A percentile compares a stretch with the other conserved stretches of the same genome.
phyloP scores from a whole-genome alignment of 2,888 invertebrate species.

The Conchocele bisecta region DNA sequence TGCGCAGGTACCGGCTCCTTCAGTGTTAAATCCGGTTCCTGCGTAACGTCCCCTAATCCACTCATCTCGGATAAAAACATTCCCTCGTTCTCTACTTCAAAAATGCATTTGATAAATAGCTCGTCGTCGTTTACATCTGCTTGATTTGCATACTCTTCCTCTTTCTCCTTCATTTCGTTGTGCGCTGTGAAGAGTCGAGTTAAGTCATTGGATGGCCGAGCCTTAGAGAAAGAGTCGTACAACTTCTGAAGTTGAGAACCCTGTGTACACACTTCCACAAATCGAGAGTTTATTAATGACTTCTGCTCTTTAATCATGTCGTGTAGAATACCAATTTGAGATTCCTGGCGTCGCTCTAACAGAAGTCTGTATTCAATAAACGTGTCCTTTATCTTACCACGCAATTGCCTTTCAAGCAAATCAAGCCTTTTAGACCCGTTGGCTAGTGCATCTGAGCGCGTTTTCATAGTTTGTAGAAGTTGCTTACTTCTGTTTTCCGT shows the following conservation, averaged over 20 bases:
- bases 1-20: constrained; percentile 71
- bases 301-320: constrained; percentile 74
- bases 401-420: constrained; percentile 71
- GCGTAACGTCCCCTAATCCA: constrained; percentile 72
- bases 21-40: constrained; percentile 62
- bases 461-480: constrained; percentile 70
- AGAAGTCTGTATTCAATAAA: constrained; percentile 77
- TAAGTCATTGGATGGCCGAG: constrained; percentile 70
- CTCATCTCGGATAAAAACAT: constrained; percentile 75
- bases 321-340: constrained; percentile 66
- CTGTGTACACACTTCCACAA: constrained; percentile 71
- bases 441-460: constrained; percentile 70
- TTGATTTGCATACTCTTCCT: constrained; percentile 67
- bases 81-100: constrained; percentile 73
- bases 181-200: constrained; percentile 72
- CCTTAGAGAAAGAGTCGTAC: constrained; percentile 69
- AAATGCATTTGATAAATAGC: constrained; percentile 68
- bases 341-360: constrained; percentile 74
- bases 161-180: constrained; percentile 72
- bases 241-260: constrained; percentile 74
- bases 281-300: constrained; percentile 67
- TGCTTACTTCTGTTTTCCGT: constrained; percentile 67
- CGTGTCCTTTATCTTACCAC: constrained; percentile 73
- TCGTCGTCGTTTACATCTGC: constrained; percentile 70
- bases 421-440: constrained; percentile 77